phyloP scores from a whole-genome alignment of 30 jellyfish, hydroid and myxozoan species.

The Hydractinia symbiolongicarpus region DNA sequence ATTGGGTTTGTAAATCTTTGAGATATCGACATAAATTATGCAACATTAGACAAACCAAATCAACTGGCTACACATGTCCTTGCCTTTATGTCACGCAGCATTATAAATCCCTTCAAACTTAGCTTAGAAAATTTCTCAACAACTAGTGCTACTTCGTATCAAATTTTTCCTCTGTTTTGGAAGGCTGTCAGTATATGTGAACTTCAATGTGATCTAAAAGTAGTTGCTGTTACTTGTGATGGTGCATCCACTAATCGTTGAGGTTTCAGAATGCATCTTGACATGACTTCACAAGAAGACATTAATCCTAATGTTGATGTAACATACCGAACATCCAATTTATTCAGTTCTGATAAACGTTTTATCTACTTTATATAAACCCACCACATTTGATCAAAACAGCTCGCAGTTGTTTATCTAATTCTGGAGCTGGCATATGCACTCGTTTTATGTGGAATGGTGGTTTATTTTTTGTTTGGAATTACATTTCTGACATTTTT shows the following conservation, averaged over 20 bases:
- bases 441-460: constrained; percentile 49
- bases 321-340: constrained; percentile 29
- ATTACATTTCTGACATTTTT: constrained; percentile 26
- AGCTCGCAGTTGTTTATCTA: constrained; percentile 32
- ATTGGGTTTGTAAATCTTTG: constrained; percentile 71
- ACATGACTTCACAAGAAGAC: constrained; percentile 30
- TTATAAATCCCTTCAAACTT: constrained; percentile 45
- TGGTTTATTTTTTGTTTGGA: constrained; percentile 33
- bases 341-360: constrained; percentile 12
- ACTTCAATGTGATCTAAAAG: constrained; percentile 30
- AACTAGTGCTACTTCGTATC: constrained; percentile 42
- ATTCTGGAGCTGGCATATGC: constrained; percentile 52
- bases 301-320: constrained; percentile 31
- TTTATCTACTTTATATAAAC: constrained; percentile 40
- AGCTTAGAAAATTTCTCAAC: constrained; percentile 68
- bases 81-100: constrained; percentile 42
- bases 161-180: constrained; percentile 66
- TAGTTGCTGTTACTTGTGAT: constrained; percentile 60
- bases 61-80: constrained; percentile 60
- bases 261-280: constrained; percentile 27
- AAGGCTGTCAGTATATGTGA: constrained; percentile 54
- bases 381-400: constrained; percentile 55
- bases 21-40: constrained; percentile 45
- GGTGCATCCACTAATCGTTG: constrained; percentile 62
- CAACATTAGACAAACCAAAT: constrained; percentile 45